These are phyloP conservation scores for Pedetes capensis DNA, from an alignment of 2,113 vertebrate species.

Conservation along the genomic window DNA sequence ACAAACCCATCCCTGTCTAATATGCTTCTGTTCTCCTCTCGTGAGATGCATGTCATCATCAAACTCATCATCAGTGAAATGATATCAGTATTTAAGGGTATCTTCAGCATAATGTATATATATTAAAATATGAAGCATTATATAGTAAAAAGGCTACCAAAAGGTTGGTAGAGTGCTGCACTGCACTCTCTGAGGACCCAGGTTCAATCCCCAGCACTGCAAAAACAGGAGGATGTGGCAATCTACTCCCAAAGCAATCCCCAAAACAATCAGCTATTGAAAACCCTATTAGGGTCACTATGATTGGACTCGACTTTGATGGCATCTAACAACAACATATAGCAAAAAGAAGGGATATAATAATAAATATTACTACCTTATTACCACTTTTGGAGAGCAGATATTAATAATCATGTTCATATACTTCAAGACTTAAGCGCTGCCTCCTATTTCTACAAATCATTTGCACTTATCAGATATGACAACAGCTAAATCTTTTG, in stretches of 20 bases:
- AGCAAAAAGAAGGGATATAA: neutral
- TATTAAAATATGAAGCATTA: neutral
- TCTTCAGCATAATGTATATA: neutral
- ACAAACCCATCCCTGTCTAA: neutral
- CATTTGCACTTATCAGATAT: neutral
- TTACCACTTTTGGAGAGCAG: neutral
- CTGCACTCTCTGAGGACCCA: no score
- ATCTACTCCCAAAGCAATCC: no score
- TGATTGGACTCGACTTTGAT: no score
- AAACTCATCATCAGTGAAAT: neutral
- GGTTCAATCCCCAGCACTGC: no score
- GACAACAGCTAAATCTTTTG: neutral
- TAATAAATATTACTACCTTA: neutral
- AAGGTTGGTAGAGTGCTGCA: no score
- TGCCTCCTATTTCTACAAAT: neutral
- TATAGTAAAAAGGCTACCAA: no score
- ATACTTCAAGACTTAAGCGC: neutral
- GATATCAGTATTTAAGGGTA: neutral
- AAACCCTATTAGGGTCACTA: no score
- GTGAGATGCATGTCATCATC: neutral
- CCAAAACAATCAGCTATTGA: no score
- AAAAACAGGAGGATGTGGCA: no score
- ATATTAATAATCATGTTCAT: neutral
- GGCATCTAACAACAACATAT: no score
- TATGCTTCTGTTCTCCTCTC: neutral